A percentile compares a stretch with the other conserved stretches of the same genome.
These are phyloP conservation scores for Teinopalpus imperialis DNA, from an alignment of 2,888 invertebrate species.

Conservation along the genomic window DNA sequence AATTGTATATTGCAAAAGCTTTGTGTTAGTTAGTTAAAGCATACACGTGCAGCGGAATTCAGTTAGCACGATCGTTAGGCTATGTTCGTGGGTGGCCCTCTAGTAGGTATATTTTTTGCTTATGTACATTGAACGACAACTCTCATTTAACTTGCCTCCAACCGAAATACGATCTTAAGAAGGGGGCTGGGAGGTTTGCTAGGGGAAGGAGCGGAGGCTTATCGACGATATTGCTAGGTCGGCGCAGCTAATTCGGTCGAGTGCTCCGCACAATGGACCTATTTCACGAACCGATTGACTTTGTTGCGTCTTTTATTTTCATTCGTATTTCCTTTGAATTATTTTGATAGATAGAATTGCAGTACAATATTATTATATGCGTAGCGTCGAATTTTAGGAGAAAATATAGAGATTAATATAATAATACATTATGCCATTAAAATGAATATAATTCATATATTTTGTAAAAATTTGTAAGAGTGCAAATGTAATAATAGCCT, in stretches of 20 bases:
- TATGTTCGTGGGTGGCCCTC: slow-evolving; percentile 70
- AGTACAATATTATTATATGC: no score
- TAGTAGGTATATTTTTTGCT: slow-evolving; percentile 56
- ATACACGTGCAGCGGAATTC: slow-evolving; percentile 14
- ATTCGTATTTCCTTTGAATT: slow-evolving; percentile 18
- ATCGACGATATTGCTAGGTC: slow-evolving; percentile 61
- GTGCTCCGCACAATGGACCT: slow-evolving; percentile 68
- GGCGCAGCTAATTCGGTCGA: slow-evolving; percentile 66
- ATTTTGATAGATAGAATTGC: slow-evolving; percentile 24
- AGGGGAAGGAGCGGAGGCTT: slow-evolving; percentile 47
- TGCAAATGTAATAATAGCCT: no score
- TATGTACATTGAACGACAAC: slow-evolving; percentile 62
- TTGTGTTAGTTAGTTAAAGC: slow-evolving; percentile 13
- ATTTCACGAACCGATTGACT: slow-evolving; percentile 73
- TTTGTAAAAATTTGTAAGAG: no score
- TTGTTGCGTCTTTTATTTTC: slow-evolving; percentile 49
- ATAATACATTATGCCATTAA: no score
- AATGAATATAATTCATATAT: no score
- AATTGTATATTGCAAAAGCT: slow-evolving; percentile 4
- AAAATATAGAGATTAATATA: no score
- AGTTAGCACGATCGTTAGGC: slow-evolving; percentile 31
- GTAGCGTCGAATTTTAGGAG: no score
- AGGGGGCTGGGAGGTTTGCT: slow-evolving; percentile 44
- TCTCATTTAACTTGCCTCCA: slow-evolving; percentile 49
- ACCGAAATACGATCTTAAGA: slow-evolving; percentile 60